Evolutionary conservation across 1,140 invertebrate genomes (phyloP).

Genomic region (Drosophila pandora): DNA sequence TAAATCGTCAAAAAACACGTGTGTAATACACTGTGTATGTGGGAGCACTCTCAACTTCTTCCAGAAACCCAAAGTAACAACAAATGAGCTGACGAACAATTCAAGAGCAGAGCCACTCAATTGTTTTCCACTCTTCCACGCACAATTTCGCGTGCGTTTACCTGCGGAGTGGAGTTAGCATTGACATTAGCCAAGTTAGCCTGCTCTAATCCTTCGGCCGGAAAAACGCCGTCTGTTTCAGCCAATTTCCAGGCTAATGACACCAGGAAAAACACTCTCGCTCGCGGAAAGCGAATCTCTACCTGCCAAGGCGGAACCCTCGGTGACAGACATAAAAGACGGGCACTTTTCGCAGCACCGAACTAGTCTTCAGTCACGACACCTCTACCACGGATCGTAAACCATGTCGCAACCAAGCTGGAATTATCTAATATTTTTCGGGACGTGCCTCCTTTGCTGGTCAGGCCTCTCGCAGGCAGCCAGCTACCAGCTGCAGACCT

Average conservation of each 20-base stretch:
- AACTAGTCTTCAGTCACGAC: slow-evolving; percentile 53
- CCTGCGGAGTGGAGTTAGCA: slow-evolving; percentile 54
- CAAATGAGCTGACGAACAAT: slow-evolving; percentile 81
- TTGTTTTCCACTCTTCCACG: slow-evolving; percentile 44
- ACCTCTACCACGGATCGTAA: slow-evolving; percentile 36
- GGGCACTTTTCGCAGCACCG: slow-evolving; percentile 18
- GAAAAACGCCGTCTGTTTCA: slow-evolving; percentile 54
- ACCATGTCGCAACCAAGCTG: slow-evolving; percentile 51
- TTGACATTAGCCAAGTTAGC: slow-evolving; percentile 40
- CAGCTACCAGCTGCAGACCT: slow-evolving; percentile 35
- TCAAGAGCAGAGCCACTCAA: slow-evolving; percentile 52
- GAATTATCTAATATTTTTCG: slow-evolving; percentile 36
- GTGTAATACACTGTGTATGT: slow-evolving; percentile 38
- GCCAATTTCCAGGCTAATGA: slow-evolving; percentile 74
- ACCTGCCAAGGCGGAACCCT: slow-evolving; percentile 61
- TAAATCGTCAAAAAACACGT: slow-evolving; percentile 47
- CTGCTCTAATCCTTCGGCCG: slow-evolving; percentile 43
- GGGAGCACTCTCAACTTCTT: not conserved
- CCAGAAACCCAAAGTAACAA: slow-evolving; percentile 62
- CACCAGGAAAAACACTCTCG: slow-evolving; percentile 78
- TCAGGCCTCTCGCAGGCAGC: slow-evolving; percentile 25
- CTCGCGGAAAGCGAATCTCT: slow-evolving; percentile 55
- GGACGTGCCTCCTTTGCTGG: not conserved
- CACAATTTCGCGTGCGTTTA: slow-evolving; percentile 70
- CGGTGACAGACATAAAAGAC: slow-evolving; percentile 57